These are phyloP conservation scores for Pinctada fucata DNA, from an alignment of 2,888 invertebrate genomes.

Conservation along the genomic window DNA sequence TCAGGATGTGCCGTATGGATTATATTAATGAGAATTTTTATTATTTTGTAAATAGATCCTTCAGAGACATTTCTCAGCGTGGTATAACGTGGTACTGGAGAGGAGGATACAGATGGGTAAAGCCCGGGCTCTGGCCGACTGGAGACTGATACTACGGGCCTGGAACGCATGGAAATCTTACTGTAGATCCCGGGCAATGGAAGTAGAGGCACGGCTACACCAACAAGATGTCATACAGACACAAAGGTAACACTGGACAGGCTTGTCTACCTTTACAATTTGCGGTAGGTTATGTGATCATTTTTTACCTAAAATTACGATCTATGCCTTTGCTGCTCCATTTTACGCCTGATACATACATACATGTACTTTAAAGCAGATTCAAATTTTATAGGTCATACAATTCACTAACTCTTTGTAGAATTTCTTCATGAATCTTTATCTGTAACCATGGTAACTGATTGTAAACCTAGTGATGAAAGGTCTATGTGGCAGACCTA, in stretches of 20 bases:
- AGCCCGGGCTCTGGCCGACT: slow-evolving; percentile 73
- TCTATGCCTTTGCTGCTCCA: too few relatives aligned
- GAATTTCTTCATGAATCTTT: too few relatives aligned
- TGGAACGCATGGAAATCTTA: slow-evolving; percentile 73
- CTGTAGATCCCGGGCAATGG: slow-evolving; percentile 51
- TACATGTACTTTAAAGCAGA: too few relatives aligned
- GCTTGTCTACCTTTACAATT: neutral
- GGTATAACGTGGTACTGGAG: slow-evolving; percentile 72
- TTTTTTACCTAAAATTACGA: too few relatives aligned
- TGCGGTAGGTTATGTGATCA: neutral
- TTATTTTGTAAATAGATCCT: slow-evolving; percentile 57
- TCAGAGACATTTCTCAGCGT: slow-evolving; percentile 72
- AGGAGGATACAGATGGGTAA: slow-evolving; percentile 71
- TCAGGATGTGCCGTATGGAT: too few relatives aligned
- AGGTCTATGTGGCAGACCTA: too few relatives aligned
- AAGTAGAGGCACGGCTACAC: slow-evolving; percentile 63
- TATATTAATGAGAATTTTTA: too few relatives aligned
- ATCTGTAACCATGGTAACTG: too few relatives aligned
- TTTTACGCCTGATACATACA: too few relatives aligned
- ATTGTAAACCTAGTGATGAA: too few relatives aligned
- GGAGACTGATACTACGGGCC: slow-evolving; percentile 69
- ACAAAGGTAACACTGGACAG: slow-evolving; percentile 61
- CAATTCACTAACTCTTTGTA: too few relatives aligned
- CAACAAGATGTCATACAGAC: slow-evolving; percentile 60
- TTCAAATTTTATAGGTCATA: too few relatives aligned